Evolutionary conservation across 2,888 invertebrate species (phyloP).

Genomic region (Acrocyrtus sp.): DNA sequence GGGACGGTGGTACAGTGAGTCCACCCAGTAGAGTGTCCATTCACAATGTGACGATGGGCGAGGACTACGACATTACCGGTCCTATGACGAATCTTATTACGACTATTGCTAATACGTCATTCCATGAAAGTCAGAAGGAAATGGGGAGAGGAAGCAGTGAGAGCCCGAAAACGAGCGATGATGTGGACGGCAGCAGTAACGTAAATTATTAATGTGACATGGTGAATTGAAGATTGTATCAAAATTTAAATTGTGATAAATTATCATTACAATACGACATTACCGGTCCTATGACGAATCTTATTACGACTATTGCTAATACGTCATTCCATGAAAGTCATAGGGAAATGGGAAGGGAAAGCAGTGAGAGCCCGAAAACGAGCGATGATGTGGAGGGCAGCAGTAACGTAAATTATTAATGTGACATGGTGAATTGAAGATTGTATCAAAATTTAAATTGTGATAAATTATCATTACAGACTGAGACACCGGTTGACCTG

Average conservation of each 20-base stretch:
- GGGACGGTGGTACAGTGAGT: not conserved
- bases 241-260: no score
- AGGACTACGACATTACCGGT: slow-evolving; percentile 14
- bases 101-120: slow-evolving; percentile 10
- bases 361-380: not conserved
- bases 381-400: no score
- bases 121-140: slow-evolving; percentile 20
- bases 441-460: no score
- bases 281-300: slow-evolving; percentile 23
- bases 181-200: not conserved
- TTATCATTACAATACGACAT: no score
- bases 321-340: slow-evolving; percentile 18
- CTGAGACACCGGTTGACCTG: no score
- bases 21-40: slow-evolving; percentile 19
- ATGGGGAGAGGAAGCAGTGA: not conserved
- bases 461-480: no score
- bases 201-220: slow-evolving; percentile 5
- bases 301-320: slow-evolving; percentile 17
- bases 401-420: no score
- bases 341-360: not conserved
- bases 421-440: no score
- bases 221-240: no score
- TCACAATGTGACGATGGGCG: slow-evolving; percentile 27
- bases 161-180: not conserved
- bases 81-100: slow-evolving; percentile 31